Base-by-base conservation (phyloP, 2,888 invertebrate genomes). In the Pherbina coryleti region DNA sequence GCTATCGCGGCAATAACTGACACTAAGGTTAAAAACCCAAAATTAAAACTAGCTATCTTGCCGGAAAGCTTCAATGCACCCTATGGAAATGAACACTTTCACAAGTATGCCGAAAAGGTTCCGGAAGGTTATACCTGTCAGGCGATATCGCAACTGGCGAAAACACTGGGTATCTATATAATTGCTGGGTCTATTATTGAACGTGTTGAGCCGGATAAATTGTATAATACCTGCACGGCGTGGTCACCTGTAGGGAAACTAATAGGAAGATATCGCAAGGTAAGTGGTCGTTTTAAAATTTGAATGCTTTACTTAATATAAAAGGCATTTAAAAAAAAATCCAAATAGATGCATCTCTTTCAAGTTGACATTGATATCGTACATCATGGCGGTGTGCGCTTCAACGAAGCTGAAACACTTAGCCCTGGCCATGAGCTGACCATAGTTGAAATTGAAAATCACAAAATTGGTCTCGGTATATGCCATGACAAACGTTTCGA, bases 51-150 rank as follows among this genome's bases (percentile, higher is more conserved):
- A 71, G 91, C 95, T 55, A 92, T 93, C 1, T 88, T 96, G 31
- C 95, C 96, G 0, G 98, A 98, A 90, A 97, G 97, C 88, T 98
- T 98, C 87, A 98, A 98, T 89, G 96, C 96, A 5, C 98, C 98
- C 0, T 98, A 98, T 90, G 97, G 97, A 78, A 93, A 94, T 0
- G 85, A 87, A 53, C 94, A 93, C 88, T 98, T 98, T 89, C 90
- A 92, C 0, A 93, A 95, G 84, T 96, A 96, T 88, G 96, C 98
- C 0, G 98, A 98, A 89, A 88, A 90, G n/a, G 92, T 98, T 70
- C 97, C 97, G 0, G 89, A 91, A n/a, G 96, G 98, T 0, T 92
- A 93, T 78, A 96, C 98, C 3, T 92, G 93, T 79, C 86, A 90
- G 34, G 92, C 93, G 22, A 90, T 98, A 66, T 94, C 95, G 0